A percentile compares a stretch with the other conserved stretches of the same genome.
Conservation (phyloP, 2,113 vertebrate species). For the Pandion haliaetus region DNA sequence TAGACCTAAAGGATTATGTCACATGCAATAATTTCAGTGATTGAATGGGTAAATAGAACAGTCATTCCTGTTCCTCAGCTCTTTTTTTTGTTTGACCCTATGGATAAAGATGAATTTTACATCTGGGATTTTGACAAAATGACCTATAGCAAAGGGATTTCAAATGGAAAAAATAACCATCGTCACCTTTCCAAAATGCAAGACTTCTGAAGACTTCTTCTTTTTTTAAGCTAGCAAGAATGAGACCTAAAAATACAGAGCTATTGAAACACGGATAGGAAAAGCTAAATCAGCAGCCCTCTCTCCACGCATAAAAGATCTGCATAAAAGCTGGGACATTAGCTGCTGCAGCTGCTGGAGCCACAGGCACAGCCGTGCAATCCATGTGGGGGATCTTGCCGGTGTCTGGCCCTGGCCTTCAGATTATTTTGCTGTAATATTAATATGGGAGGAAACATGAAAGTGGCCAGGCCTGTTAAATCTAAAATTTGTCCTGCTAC, state of each 20-base stretch:
- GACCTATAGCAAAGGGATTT: neutral
- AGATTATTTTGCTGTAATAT: neutral
- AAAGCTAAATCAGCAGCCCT: neutral
- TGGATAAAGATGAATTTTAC: neutral
- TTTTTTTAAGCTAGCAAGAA: neutral
- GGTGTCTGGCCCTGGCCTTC: neutral
- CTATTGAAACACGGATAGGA: neutral
- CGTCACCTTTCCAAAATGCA: neutral
- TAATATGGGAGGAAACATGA: neutral
- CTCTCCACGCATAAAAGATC: neutral
- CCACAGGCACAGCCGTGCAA: neutral
- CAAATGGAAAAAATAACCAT: neutral
- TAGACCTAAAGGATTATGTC: neutral
- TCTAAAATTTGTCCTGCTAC: neutral
- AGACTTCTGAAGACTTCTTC: neutral
- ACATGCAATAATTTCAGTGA: neutral
- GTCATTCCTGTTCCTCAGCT: neutral
- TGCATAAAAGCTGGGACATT: neutral
- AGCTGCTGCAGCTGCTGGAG: slow-evolving; percentile 5
- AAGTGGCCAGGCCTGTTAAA: neutral
- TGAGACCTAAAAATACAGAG: neutral
- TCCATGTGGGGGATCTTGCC: neutral
- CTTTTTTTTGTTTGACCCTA: neutral
- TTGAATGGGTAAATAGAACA: neutral
- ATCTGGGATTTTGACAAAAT: neutral